phyloP scores from a whole-genome alignment of 37 sponge, comb jelly and placozoan species.

The Chondrilla cf. caribensis region DNA sequence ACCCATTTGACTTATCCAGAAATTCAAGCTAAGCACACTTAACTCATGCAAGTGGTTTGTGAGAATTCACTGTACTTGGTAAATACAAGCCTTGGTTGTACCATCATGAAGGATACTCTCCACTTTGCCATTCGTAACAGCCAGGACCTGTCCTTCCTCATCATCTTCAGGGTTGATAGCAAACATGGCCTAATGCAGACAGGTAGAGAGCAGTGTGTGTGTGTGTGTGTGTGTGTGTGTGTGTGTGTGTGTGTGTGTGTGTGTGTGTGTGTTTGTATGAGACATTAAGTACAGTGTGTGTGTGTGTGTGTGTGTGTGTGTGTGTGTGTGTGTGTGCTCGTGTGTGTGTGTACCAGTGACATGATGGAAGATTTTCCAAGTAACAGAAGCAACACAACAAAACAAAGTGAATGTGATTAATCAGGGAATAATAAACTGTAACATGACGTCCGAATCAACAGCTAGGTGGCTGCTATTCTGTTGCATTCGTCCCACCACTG shows the following conservation, averaged over 20 bases:
- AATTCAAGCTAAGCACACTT: too few species aligned
- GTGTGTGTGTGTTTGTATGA: neutral
- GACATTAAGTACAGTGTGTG: neutral
- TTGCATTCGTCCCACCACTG: too few species aligned
- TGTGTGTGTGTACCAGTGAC: neutral
- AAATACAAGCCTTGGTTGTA: too few species aligned
- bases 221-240: conserved; percentile 31
- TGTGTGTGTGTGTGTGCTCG: conserved; percentile 24
- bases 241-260: conserved; percentile 16
- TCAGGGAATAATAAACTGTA: too few species aligned
- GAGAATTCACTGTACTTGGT: too few species aligned
- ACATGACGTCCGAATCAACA: too few species aligned
- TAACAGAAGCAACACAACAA: too few species aligned
- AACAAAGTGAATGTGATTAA: too few species aligned
- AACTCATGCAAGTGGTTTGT: too few species aligned
- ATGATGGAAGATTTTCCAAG: neutral
- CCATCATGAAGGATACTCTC: conserved; percentile 36
- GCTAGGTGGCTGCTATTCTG: too few species aligned
- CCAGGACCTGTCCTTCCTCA: conserved; percentile 15
- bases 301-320: conserved; percentile 41
- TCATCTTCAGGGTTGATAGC: conserved; percentile 42
- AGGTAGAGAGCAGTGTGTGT: conserved; percentile 28
- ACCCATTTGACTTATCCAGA: too few species aligned
- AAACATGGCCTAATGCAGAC: conserved; percentile 43
- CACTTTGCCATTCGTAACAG: neutral